A percentile compares a stretch with the other conserved stretches of the same genome.
Conservation (phyloP, 2,113 vertebrate genomes). For the Orientallactaga bullata region DNA sequence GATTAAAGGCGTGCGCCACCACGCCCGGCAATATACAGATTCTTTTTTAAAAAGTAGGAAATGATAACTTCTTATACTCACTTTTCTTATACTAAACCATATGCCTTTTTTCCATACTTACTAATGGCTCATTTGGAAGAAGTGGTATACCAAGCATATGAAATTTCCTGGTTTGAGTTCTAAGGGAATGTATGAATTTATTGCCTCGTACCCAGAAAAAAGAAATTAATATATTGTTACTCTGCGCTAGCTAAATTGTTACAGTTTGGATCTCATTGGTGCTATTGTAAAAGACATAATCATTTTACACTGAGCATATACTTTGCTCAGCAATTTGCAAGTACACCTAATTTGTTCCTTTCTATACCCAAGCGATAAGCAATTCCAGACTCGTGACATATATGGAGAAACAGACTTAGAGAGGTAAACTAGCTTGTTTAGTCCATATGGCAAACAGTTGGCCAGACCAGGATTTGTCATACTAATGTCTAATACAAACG, state of each 20-base stretch:
- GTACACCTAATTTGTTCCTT: background rate
- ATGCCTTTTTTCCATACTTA: background rate
- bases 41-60: constrained; percentile 44
- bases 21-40: no score
- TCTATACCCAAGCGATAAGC: background rate
- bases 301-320: background rate
- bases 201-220: background rate
- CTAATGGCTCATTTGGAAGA: constrained; percentile 53
- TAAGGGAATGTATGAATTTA: background rate
- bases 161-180: background rate
- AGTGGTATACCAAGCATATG: background rate
- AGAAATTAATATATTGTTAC: background rate
- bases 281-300: background rate
- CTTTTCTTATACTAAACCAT: constrained; percentile 15
- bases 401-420: background rate
- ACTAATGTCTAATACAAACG: background rate
- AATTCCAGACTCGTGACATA: background rate
- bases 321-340: background rate
- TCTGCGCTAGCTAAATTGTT: background rate
- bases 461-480: background rate
- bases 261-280: background rate
- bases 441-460: background rate
- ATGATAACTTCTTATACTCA: constrained; percentile 10
- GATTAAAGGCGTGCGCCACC: no score
- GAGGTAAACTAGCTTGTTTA: background rate